A percentile compares a stretch with the other conserved stretches of the same genome.
Conservation (phyloP, 2,797 vertebrate species). For the Benthosema pterotum region DNA sequence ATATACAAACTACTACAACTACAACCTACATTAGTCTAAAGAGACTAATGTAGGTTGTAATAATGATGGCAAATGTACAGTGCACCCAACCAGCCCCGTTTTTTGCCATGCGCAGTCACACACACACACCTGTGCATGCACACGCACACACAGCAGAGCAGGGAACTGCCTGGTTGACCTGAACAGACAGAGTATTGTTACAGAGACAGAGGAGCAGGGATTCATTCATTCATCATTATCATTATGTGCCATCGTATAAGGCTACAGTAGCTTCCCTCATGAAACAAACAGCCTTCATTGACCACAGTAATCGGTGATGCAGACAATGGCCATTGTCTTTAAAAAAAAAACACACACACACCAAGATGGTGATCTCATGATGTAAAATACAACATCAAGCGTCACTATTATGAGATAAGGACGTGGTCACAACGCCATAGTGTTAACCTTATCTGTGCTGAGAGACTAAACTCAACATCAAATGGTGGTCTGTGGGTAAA, state of each 20-base stretch:
- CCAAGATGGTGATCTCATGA: background rate
- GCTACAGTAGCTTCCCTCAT: background rate
- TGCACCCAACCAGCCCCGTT: too few relatives aligned
- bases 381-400: background rate
- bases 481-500: too few relatives aligned
- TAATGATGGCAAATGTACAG: too few relatives aligned
- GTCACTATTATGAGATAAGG: background rate
- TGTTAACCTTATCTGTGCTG: too few relatives aligned
- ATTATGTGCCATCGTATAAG: background rate
- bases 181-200: background rate
- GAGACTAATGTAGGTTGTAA: too few relatives aligned
- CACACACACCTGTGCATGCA: background rate
- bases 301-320: background rate
- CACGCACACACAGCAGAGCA: background rate
- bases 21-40: too few relatives aligned
- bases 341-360: too few relatives aligned
- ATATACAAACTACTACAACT: too few relatives aligned
- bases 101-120: too few relatives aligned
- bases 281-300: background rate
- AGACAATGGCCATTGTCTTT: conserved; percentile 1
- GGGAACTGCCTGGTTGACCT: background rate
- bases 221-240: background rate
- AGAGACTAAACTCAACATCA: too few relatives aligned
- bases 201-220: background rate
- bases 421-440: background rate